Percentiles rank a stretch among this genome's conserved stretches.
These are phyloP conservation scores for Rotaria magnacalcarata DNA, from an alignment of 2,888 invertebrate species.

Conservation along the genomic window DNA sequence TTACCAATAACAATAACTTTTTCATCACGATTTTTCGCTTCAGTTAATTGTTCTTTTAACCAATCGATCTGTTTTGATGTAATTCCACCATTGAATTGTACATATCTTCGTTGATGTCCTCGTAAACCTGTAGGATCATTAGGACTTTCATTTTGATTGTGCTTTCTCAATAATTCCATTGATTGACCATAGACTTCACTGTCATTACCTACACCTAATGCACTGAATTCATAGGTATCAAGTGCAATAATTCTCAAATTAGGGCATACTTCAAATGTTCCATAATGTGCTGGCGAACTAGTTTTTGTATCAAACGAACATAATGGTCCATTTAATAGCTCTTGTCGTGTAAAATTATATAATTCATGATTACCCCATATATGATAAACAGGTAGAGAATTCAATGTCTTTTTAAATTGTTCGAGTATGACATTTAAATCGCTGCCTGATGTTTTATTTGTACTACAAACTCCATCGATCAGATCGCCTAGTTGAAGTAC, in stretches of 20 bases:
- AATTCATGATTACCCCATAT: slow-evolving; percentile 59
- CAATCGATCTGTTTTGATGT: slow-evolving; percentile 55
- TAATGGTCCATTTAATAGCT: slow-evolving; percentile 48
- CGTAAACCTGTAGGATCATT: slow-evolving; percentile 52
- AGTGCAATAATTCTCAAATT: background rate
- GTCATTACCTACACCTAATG: slow-evolving; percentile 52
- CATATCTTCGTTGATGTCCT: slow-evolving; percentile 52
- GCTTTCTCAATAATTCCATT: slow-evolving; percentile 49
- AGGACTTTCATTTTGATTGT: slow-evolving; percentile 54
- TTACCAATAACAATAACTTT: slow-evolving; percentile 53
- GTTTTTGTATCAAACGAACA: slow-evolving; percentile 20
- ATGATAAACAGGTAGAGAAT: slow-evolving; percentile 51
- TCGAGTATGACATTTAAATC: background rate
- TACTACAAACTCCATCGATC: slow-evolving; percentile 53
- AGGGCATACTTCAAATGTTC: slow-evolving; percentile 26
- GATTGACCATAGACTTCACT: slow-evolving; percentile 51
- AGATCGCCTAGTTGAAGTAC: slow-evolving; percentile 59
- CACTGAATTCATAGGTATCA: slow-evolving; percentile 53
- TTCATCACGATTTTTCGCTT: slow-evolving; percentile 52
- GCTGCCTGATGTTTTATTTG: background rate
- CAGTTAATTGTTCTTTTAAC: slow-evolving; percentile 52
- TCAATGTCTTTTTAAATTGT: background rate
- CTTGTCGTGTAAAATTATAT: slow-evolving; percentile 56
- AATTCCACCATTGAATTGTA: slow-evolving; percentile 57
- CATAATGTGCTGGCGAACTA: background rate